Conservation (phyloP, 2,888 invertebrate species). For the Trichopria drosophilae region DNA sequence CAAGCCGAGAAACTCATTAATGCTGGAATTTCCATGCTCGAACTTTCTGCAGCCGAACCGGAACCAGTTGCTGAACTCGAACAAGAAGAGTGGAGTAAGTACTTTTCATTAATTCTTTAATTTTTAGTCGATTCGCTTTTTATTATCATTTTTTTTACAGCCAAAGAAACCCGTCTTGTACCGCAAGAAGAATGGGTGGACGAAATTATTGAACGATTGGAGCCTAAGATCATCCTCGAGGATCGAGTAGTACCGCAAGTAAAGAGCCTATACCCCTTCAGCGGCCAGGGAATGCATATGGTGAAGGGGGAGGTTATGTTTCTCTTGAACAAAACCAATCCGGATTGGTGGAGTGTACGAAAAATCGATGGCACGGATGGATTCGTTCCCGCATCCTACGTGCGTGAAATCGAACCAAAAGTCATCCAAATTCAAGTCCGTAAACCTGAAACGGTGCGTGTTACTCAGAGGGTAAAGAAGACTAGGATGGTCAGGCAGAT, state of each 20-base stretch:
- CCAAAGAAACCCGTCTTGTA: constrained; percentile 78
- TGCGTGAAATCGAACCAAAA: constrained; percentile 87
- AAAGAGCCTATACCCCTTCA: constrained; percentile 84
- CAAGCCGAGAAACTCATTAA: constrained; percentile 77
- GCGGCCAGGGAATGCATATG: constrained; percentile 90
- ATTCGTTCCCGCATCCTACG: constrained; percentile 97
- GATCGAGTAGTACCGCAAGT: constrained; percentile 86
- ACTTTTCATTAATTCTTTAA: neutral
- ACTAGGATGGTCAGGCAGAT: constrained; percentile 85
- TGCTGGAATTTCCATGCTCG: constrained; percentile 73
- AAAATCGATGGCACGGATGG: constrained; percentile 91
- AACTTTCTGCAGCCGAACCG: constrained; percentile 57
- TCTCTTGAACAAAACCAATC: constrained; percentile 90
- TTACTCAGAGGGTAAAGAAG: constrained; percentile 85
- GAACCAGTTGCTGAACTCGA: constrained; percentile 57
- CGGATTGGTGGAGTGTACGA: constrained; percentile 99
- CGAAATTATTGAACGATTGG: constrained; percentile 81
- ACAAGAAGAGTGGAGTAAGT: constrained; percentile 56
- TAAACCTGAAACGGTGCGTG: constrained; percentile 80
- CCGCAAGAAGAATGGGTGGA: constrained; percentile 94
- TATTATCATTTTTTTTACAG: constrained; percentile 48
- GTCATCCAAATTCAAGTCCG: constrained; percentile 76
- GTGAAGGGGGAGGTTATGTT: constrained; percentile 91
- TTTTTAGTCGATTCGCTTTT: neutral
- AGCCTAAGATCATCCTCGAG: constrained; percentile 84